Evolutionary conservation across 2,888 invertebrate genomes (phyloP), one percentile per base, ranked within the genome.

Genomic region (Hypselothyrea guttata): DNA sequence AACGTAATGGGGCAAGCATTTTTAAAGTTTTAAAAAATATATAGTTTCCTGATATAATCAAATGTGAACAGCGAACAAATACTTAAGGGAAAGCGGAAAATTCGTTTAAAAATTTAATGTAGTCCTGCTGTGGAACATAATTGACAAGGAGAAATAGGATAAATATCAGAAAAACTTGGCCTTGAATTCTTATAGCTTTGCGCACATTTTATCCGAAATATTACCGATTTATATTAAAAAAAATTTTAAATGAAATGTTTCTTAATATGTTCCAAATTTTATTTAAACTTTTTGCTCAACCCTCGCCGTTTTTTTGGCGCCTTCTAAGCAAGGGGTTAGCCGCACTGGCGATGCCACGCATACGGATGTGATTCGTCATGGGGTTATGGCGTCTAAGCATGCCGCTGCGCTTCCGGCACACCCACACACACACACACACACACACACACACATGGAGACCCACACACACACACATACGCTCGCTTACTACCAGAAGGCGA

Each of bases 351-450:
- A 54, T 61, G 56, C 44, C 63, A 74, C 57, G 71, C 74, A 65
- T 47, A 57, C 56, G 73, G 64, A 63, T 59, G 53, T 75, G 68
- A 27, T 59, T 62, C 57, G 49, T 60, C 77, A 70, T 60, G 69
- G 69, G 71, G 71, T 77, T 77, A 79, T 81, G 75, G 75, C 75
- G 71, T 62, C 75, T 74, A 79, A 77, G 77, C 74, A 79, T 77
- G 83, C 75, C 67, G 70, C 59, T 67, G 63, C 55, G 66, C 62
- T 82, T 84, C 75, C 81, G 69, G 59, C 47, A 59, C 27, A 45
- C 34, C 54, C 37, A 44, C 34, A 48, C 33, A 28, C 40, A 51
- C 37, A 51, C 15, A 52, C 22, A 35, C 52, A 59, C 16, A 31
- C 12, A 27, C 30, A 34, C 15, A 12, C 9, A 22, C 13, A 45